Evolutionary conservation across 2,888 invertebrate genomes (phyloP).

Genomic region (Drosophila antonietae): DNA sequence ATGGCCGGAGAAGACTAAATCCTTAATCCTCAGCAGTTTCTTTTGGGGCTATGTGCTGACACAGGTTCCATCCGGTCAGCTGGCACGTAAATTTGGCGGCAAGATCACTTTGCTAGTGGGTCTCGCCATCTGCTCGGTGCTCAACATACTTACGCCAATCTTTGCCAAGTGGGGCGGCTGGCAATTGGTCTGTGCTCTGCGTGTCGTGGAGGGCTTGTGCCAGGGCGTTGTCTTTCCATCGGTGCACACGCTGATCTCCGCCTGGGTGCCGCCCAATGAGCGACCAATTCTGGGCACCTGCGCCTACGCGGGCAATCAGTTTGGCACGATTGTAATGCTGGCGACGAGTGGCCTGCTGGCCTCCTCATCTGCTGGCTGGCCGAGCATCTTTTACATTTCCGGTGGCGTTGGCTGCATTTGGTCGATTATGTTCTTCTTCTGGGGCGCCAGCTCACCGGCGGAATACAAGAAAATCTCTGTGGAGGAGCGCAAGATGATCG

Average conservation of each 20-base stretch:
- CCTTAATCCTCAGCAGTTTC: constrained; percentile 88
- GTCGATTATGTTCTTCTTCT: constrained; percentile 86
- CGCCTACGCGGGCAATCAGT: constrained; percentile 90
- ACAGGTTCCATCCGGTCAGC: constrained; percentile 88
- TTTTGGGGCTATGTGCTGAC: constrained; percentile 89
- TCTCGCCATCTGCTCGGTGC: constrained; percentile 87
- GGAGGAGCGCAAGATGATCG: constrained; percentile 89
- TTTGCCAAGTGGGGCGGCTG: constrained; percentile 88
- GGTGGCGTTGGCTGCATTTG: constrained; percentile 88
- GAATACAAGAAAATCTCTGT: constrained; percentile 87
- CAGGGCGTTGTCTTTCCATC: constrained; percentile 89
- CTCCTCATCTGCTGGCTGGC: constrained; percentile 90
- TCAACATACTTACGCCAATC: constrained; percentile 89
- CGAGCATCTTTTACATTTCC: constrained; percentile 90
- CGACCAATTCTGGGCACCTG: constrained; percentile 88
- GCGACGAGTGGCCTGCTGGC: constrained; percentile 90
- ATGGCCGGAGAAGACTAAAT: constrained; percentile 87
- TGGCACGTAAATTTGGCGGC: constrained; percentile 90
- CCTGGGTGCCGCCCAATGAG: constrained; percentile 89
- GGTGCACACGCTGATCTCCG: constrained; percentile 88
- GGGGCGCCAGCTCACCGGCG: constrained; percentile 89
- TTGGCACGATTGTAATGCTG: constrained; percentile 91
- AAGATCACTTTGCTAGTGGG: constrained; percentile 87
- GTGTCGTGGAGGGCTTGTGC: constrained; percentile 89
- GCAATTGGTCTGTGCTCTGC: constrained; percentile 86